Percentiles rank a stretch among this genome's conserved stretches.
phyloP scores from a whole-genome alignment of 2,113 vertebrate species.

The Crotalus helleri region DNA sequence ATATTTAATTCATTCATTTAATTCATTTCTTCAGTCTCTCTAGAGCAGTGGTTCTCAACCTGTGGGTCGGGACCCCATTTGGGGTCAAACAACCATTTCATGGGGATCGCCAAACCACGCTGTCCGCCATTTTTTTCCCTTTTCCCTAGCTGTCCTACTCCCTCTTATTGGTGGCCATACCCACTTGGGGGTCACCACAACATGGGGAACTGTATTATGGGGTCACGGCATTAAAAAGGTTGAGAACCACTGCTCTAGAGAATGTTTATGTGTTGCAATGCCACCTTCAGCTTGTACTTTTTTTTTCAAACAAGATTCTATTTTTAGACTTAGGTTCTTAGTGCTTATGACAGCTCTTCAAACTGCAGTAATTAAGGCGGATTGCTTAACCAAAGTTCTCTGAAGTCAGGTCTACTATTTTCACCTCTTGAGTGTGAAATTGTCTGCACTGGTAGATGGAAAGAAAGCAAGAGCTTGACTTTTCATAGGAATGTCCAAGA shows the following conservation, averaged over 20 bases:
- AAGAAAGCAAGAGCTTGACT: not conserved
- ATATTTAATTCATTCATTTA: not conserved
- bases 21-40: not conserved
- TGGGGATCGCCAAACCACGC: too few species aligned
- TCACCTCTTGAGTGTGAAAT: not conserved
- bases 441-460: not conserved
- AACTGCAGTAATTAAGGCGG: not conserved
- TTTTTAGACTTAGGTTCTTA: not conserved
- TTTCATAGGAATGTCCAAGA: not conserved
- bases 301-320: not conserved
- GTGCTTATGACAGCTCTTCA: conserved; percentile 1
- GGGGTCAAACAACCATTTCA: too few species aligned
- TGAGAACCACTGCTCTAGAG: too few species aligned
- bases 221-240: too few species aligned
- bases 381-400: not conserved
- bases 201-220: too few species aligned
- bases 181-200: too few species aligned
- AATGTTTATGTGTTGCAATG: not conserved
- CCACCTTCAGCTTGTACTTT: not conserved
- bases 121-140: too few species aligned
- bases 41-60: too few species aligned
- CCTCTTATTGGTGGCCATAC: too few species aligned
- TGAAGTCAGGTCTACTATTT: not conserved
- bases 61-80: too few species aligned
- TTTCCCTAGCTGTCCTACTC: too few species aligned